Base-by-base conservation (phyloP, 2,888 invertebrate species). In the Sinelater perroti region DNA sequence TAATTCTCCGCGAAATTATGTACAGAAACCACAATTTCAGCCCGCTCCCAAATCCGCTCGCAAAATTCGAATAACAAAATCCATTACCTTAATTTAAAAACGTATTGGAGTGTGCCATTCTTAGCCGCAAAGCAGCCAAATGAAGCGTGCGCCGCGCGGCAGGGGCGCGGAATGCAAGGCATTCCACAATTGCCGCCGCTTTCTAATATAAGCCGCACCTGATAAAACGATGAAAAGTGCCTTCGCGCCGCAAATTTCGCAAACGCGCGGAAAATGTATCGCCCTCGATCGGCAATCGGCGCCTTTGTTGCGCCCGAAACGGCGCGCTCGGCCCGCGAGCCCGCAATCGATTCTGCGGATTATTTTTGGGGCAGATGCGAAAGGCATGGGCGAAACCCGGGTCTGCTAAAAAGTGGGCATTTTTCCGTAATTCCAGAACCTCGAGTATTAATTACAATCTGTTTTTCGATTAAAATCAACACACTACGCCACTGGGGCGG, bases 61-160 rank as follows among this genome's bases (percentile, higher is more conserved):
- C 8, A 8, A 33, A 33, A 33, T 14, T 13, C 30, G 31, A 40
- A 24, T 40, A 40, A 40, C 24, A 40, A 24, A 40, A 52, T 52
- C 52, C 52, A 52, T 52, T 52, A 52, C 42, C 42, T 52, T 52
- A 52, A 52, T 52, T 42, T 52, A 42, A 44, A 42, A 52, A 24
- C 8, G 31, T 31, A 18, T 45, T 45, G 40, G 40, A 40, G 40
- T 40, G 40, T 40, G 40, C n/a, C 24, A 24, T 40, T 40, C 40
- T 40, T 40, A 21, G 40, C 40, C 24, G 20, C 40, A 40, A 40
- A 40, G 40, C 24, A 45, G n/a, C n/a, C n/a, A 45, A 45, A 45
- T 45, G 30, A 30, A 45, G 40, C 40, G 40, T 40, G 14, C 40
- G 35, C 14, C 24, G 24, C 14, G 24, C 11, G 24, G 24, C n/a